These are phyloP conservation scores for Temnothorax curvispinosus DNA, from an alignment of 1,140 invertebrate species.

Conservation along the genomic window DNA sequence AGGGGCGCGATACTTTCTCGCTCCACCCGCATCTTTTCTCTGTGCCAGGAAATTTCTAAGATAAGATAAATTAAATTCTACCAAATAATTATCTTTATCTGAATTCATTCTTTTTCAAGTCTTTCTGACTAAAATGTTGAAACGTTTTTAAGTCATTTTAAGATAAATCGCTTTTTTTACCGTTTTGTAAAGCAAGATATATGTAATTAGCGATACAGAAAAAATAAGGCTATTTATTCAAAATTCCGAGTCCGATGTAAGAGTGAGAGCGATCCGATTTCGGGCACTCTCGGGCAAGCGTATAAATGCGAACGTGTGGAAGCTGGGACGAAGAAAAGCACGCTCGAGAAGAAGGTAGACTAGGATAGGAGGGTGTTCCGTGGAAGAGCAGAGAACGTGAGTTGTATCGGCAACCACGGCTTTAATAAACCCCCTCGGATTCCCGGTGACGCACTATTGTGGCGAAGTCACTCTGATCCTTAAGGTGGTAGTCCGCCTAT, in stretches of 20 bases:
- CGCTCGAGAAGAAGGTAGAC: slow-evolving; percentile 45
- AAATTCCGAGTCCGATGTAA: slow-evolving; percentile 62
- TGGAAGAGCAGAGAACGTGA: slow-evolving; percentile 83
- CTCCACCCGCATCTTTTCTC: not conserved
- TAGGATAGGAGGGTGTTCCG: slow-evolving; percentile 56
- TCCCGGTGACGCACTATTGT: slow-evolving; percentile 82
- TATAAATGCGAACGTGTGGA: slow-evolving; percentile 52
- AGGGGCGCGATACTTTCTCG: not conserved
- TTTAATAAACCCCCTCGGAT: slow-evolving; percentile 84
- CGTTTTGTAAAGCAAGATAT: not conserved
- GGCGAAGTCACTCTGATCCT: slow-evolving; percentile 75
- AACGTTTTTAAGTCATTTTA: not conserved
- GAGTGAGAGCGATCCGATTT: slow-evolving; percentile 61
- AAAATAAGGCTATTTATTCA: slow-evolving; percentile 3
- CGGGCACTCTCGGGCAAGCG: slow-evolving; percentile 65
- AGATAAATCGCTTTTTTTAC: not conserved
- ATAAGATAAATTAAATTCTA: not conserved
- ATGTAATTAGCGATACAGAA: not conserved
- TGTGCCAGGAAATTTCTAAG: not conserved
- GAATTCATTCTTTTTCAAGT: not conserved
- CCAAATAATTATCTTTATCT: not conserved
- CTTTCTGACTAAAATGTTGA: not conserved
- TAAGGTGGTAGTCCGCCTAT: slow-evolving; percentile 68
- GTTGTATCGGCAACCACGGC: slow-evolving; percentile 84
- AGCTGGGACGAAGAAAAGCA: not conserved